Evolutionary conservation across 2,797 vertebrate species (phyloP).

Genomic region (Darevskia nairensis): DNA sequence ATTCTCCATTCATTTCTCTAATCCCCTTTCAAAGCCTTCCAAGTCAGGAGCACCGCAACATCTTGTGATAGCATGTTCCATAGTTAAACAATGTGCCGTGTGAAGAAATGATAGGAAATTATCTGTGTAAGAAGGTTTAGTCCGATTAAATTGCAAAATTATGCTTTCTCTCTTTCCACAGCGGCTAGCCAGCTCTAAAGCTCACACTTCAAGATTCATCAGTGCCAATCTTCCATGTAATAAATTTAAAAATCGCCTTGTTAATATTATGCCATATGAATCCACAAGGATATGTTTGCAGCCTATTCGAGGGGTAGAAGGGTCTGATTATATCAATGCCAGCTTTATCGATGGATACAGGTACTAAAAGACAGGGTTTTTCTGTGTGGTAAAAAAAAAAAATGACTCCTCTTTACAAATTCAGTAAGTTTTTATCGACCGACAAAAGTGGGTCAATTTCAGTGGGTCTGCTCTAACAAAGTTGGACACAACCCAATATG

Average conservation of each 20-base stretch:
- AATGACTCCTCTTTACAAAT: not conserved
- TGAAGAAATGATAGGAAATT: not conserved
- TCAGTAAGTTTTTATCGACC: too few species aligned
- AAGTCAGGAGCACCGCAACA: too few species aligned
- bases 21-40: too few species aligned
- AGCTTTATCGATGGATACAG: conserved; percentile 99
- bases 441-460: too few species aligned
- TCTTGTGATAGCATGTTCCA: too few species aligned
- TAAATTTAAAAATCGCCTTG: conserved; percentile 99
- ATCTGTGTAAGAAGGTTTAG: conserved; percentile 15
- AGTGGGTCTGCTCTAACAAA: too few species aligned
- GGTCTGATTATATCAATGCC: conserved; percentile 99
- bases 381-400: not conserved
- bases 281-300: conserved; percentile 97
- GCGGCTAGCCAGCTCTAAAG: conserved; percentile 99
- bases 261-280: conserved; percentile 99
- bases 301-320: conserved; percentile 97
- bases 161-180: conserved; percentile 69
- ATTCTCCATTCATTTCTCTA: too few species aligned
- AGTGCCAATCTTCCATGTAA: conserved; percentile 99
- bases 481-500: not conserved
- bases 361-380: conserved; percentile 71
- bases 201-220: conserved; percentile 99
- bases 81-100: not conserved
- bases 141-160: conserved; percentile 19